Percentiles rank a stretch among this genome's conserved stretches.
phyloP scores from a whole-genome alignment of 2,888 invertebrate species.

The Drosophila differens region DNA sequence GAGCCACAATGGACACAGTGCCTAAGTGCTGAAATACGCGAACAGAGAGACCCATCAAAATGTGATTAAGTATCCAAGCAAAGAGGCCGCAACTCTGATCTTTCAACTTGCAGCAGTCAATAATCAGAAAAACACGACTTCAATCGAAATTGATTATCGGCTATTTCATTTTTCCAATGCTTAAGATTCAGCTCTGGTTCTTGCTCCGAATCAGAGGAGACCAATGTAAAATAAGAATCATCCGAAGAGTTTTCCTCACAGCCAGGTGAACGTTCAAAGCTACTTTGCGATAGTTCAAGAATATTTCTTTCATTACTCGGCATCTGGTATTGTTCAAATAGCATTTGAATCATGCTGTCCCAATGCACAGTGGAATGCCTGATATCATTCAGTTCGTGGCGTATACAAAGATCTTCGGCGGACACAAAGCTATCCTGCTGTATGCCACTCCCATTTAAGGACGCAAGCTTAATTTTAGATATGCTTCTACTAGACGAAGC shows the following conservation, averaged over 20 bases:
- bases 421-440: background rate
- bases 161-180: background rate
- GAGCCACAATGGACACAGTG: slow-evolving; percentile 55
- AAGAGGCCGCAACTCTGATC: slow-evolving; percentile 19
- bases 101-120: slow-evolving; percentile 7
- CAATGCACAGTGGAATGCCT: slow-evolving; percentile 19
- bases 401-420: slow-evolving; percentile 6
- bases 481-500: background rate
- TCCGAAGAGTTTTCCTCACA: background rate
- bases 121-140: background rate
- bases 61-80: slow-evolving; percentile 55
- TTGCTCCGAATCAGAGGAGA: background rate
- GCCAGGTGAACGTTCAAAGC: background rate
- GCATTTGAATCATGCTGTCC: slow-evolving; percentile 13
- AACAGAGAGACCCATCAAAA: slow-evolving; percentile 47
- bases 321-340: background rate
- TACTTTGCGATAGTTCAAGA: background rate
- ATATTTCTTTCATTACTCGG: background rate
- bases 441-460: background rate
- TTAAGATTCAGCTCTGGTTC: background rate
- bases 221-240: background rate
- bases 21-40: slow-evolving; percentile 26
- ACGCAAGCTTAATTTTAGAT: background rate
- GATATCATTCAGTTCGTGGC: slow-evolving; percentile 16
- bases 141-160: background rate